Conservation (phyloP, 2,113 vertebrate species). For the Benitochromis conjunctus region DNA sequence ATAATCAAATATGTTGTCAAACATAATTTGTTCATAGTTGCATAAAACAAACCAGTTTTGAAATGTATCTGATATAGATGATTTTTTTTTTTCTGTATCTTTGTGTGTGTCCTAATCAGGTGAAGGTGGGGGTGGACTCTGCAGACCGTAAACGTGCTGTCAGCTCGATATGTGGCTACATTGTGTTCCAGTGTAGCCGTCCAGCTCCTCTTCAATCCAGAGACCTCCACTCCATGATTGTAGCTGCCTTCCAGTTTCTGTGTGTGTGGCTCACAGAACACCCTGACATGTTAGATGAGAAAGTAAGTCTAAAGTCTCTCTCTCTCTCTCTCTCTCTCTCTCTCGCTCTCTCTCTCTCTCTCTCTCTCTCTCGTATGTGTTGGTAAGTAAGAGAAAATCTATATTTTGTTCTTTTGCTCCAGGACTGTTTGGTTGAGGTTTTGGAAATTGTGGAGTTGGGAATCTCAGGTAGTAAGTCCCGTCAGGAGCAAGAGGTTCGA, state of each 20-base stretch:
- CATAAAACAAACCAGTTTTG: not conserved
- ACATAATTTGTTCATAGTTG: not conserved
- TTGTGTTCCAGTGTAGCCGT: slow-evolving; percentile 92
- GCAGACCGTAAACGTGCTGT: slow-evolving; percentile 84
- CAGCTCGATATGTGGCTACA: slow-evolving; percentile 88
- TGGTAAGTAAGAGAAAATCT: not conserved
- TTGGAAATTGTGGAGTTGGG: slow-evolving; percentile 94
- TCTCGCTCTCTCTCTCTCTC: too few relatives aligned
- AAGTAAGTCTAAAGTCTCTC: slow-evolving; percentile 66
- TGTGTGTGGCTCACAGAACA: slow-evolving; percentile 96
- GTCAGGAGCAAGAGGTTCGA: slow-evolving; percentile 87
- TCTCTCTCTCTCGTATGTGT: not conserved
- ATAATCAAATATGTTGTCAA: not conserved
- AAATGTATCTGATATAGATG: not conserved
- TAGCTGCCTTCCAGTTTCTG: slow-evolving; percentile 95
- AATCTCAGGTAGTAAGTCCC: slow-evolving; percentile 94
- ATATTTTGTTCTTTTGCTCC: not conserved
- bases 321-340: not conserved
- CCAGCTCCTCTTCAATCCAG: slow-evolving; percentile 91
- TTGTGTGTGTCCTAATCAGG: slow-evolving; percentile 61
- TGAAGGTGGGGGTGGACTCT: slow-evolving; percentile 82
- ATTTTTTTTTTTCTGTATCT: not conserved
- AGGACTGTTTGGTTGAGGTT: slow-evolving; percentile 95
- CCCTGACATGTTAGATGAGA: slow-evolving; percentile 91
- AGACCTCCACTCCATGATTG: slow-evolving; percentile 97